These are phyloP conservation scores for Brachyptera risi DNA, from an alignment of 2,888 invertebrate genomes.

Conservation along the genomic window DNA sequence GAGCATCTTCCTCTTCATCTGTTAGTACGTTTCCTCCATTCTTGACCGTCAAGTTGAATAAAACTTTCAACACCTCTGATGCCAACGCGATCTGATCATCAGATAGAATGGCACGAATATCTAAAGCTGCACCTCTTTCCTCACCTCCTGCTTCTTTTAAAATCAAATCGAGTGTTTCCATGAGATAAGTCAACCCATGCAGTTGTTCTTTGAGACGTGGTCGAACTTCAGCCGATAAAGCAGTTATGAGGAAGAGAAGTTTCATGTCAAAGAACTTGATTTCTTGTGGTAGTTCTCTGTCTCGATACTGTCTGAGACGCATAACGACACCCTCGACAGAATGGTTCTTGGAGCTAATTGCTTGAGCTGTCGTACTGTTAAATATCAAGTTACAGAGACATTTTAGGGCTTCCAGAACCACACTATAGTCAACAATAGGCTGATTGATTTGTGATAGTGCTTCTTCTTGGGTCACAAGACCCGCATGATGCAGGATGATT, in stretches of 20 bases:
- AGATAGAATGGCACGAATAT: conserved; percentile 24
- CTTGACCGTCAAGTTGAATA: conserved; percentile 69
- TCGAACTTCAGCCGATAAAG: conserved; percentile 67
- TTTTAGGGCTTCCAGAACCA: conserved; percentile 75
- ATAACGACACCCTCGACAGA: conserved; percentile 68
- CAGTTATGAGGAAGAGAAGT: conserved; percentile 83
- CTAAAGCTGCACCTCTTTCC: conserved; percentile 26
- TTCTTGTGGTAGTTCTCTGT: conserved; percentile 60
- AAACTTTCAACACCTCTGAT: conserved; percentile 71
- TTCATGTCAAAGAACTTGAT: conserved; percentile 85
- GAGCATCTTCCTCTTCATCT: conserved; percentile 64
- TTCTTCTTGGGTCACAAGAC: conserved; percentile 44
- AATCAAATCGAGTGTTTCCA: conserved; percentile 62
- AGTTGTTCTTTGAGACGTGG: conserved; percentile 61
- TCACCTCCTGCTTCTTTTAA: conserved; percentile 46
- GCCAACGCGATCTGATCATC: conserved; percentile 9
- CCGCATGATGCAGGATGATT: conserved; percentile 63
- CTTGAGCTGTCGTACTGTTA: conserved; percentile 63
- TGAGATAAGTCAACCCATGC: conserved; percentile 64
- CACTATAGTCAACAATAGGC: conserved; percentile 39
- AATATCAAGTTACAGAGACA: conserved; percentile 85
- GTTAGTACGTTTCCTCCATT: conserved; percentile 38
- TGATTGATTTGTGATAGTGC: conserved; percentile 27
- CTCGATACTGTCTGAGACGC: conserved; percentile 63
- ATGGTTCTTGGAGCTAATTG: conserved; percentile 56